Evolutionary conservation across 2,113 vertebrate species (phyloP).

Genomic region (Xiphias gladius): DNA sequence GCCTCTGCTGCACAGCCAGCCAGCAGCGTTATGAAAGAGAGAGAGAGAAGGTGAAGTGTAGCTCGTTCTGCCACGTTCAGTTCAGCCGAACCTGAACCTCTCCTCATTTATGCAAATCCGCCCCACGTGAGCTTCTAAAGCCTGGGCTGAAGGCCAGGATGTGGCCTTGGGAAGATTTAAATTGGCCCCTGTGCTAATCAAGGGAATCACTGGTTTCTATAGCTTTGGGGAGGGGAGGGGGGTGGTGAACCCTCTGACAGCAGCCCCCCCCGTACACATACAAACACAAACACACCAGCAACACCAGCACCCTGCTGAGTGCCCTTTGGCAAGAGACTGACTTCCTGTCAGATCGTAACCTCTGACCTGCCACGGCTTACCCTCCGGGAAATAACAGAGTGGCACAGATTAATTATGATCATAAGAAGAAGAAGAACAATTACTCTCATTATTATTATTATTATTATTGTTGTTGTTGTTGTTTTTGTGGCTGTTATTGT

Average conservation of each 20-base stretch:
- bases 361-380: slow-evolving; percentile 12
- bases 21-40: slow-evolving; percentile 26
- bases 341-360: slow-evolving; percentile 32
- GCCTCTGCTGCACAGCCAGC: slow-evolving; percentile 50
- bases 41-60: not conserved
- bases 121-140: not conserved
- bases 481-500: too few species aligned
- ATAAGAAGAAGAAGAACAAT: not conserved
- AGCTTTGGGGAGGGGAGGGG: not conserved
- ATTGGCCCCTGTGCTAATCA: not conserved
- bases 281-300: slow-evolving; percentile 15
- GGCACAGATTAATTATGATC: not conserved
- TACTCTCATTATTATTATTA: not conserved
- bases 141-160: not conserved
- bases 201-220: not conserved
- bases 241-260: not conserved
- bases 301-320: slow-evolving; percentile 35
- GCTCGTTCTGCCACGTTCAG: not conserved
- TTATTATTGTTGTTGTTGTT: too few species aligned
- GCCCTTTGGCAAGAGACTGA: slow-evolving; percentile 14
- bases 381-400: not conserved
- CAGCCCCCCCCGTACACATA: not conserved
- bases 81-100: not conserved
- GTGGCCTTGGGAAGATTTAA: slow-evolving; percentile 9
- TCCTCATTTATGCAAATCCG: not conserved